Conservation (phyloP, 1,140 invertebrate species). For the Phymorhynchus buccinoides region DNA sequence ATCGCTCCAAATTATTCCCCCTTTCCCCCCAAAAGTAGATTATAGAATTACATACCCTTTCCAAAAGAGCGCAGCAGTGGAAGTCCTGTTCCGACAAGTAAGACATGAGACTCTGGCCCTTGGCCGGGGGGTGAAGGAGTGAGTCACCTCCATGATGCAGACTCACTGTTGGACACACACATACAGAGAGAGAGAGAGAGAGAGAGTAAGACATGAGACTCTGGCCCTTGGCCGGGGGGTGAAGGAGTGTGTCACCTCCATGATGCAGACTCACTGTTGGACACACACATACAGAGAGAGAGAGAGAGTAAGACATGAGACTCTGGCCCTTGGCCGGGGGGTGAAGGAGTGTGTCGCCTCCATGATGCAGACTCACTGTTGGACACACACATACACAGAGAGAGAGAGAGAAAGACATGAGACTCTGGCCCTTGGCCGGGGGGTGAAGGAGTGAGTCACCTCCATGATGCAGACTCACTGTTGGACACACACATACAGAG, state of each 20-base stretch:
- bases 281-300: no score
- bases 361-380: no score
- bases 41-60: constrained; percentile 75
- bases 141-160: constrained; percentile 25
- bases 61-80: constrained; percentile 83
- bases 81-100: constrained; percentile 84
- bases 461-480: no score
- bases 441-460: no score
- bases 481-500: no score
- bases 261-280: constrained; percentile 15
- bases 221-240: constrained; percentile 80
- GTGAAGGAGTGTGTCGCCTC: no score
- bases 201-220: constrained; percentile 83
- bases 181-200: no score
- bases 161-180: not conserved
- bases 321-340: no score
- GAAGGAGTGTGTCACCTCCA: constrained; percentile 5
- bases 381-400: no score
- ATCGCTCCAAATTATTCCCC: not conserved
- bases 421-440: no score
- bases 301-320: no score
- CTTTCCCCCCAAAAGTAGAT: not conserved
- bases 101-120: constrained; percentile 83
- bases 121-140: constrained; percentile 72
- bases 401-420: no score